Conservation (phyloP, 2,888 invertebrate genomes). For the Calameuta filiformis region DNA sequence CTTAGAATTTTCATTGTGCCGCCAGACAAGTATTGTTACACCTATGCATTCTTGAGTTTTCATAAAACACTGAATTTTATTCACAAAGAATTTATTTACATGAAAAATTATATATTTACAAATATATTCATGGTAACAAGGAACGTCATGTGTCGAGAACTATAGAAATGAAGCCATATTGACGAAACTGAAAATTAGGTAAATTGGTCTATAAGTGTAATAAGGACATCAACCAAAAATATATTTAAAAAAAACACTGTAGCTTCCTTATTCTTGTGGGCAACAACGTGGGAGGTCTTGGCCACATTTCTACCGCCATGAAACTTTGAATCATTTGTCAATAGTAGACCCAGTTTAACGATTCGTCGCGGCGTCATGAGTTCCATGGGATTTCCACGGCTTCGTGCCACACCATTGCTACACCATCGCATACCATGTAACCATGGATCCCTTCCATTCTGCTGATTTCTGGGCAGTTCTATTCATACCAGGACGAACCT, state of each 20-base stretch:
- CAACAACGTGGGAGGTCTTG: slow-evolving; percentile 48
- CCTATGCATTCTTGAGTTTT: no score
- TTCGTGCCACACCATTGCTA: slow-evolving; percentile 8
- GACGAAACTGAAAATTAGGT: not conserved
- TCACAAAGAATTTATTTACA: not conserved
- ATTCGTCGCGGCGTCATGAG: slow-evolving; percentile 52
- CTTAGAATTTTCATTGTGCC: not conserved
- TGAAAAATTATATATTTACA: not conserved
- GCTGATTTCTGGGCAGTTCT: not conserved
- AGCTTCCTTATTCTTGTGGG: not conserved
- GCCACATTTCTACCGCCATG: slow-evolving; percentile 32
- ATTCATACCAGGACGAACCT: not conserved
- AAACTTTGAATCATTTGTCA: slow-evolving; percentile 61
- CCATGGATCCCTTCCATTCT: not conserved
- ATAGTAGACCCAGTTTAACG: slow-evolving; percentile 58
- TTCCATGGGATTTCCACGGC: slow-evolving; percentile 11
- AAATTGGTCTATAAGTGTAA: not conserved
- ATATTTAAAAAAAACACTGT: not conserved
- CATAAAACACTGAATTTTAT: not conserved
- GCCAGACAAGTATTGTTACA: not conserved
- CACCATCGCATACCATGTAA: not conserved
- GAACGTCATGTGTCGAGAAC: not conserved
- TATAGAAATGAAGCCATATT: not conserved
- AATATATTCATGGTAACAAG: no score
- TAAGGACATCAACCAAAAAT: not conserved